Conservation (phyloP, 2,113 vertebrate species). For the Narcine bancroftii region DNA sequence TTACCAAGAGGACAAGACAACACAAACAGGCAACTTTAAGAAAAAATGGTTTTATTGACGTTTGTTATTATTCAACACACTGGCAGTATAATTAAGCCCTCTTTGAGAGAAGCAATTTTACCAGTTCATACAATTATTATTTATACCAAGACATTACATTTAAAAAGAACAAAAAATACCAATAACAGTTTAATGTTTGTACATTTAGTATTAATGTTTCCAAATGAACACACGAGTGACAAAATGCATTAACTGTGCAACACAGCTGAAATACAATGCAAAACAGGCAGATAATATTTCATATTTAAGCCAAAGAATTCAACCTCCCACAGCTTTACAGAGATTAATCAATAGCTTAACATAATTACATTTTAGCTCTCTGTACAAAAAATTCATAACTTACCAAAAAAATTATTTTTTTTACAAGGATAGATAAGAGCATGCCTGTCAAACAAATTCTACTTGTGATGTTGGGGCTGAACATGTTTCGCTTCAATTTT, state of each 20-base stretch:
- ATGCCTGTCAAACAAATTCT: constrained; percentile 67
- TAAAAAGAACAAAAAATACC: constrained; percentile 84
- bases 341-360: constrained; percentile 66
- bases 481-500: constrained; percentile 22
- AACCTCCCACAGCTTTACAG: constrained; percentile 64
- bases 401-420: constrained; percentile 54
- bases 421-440: constrained; percentile 55
- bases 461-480: constrained; percentile 51
- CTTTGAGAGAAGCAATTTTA: constrained; percentile 62
- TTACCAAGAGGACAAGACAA: not conserved
- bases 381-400: constrained; percentile 64
- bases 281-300: constrained; percentile 71
- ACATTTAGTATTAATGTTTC: constrained; percentile 80
- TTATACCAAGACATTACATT: constrained; percentile 87
- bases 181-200: constrained; percentile 72
- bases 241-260: constrained; percentile 72
- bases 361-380: constrained; percentile 65
- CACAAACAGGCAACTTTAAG: constrained; percentile 51
- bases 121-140: constrained; percentile 77
- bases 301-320: constrained; percentile 64
- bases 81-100: constrained; percentile 67
- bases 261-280: constrained; percentile 75
- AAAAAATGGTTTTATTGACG: constrained; percentile 68
- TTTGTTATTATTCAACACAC: constrained; percentile 71
- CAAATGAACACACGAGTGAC: constrained; percentile 80